Evolutionary conservation across 2,888 invertebrate genomes (phyloP), one percentile per base, ranked within the genome.

Genomic region (Pristionchus entomophagus): DNA sequence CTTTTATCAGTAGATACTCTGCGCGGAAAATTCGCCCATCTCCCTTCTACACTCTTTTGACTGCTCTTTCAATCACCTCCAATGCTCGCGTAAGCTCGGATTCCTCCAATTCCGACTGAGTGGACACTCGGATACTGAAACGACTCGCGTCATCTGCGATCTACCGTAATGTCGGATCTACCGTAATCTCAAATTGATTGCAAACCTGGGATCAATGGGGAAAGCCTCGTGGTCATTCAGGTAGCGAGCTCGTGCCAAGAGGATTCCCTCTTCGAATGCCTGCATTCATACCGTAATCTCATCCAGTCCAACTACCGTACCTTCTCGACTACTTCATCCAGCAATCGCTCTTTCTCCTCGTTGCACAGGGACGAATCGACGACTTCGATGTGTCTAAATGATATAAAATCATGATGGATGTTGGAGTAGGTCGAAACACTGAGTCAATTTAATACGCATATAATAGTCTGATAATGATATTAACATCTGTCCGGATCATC

Each of bases 231-330:
- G 94, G 82, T 93, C 90, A 26, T 93, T 94, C 78, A 95, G 91
- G 88, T 94, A 94, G 29, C 94, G 91, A n/a, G 94, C 94, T 80
- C 94, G 88, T 5, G 94, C 94, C 22, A 94, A 73, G 35, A 94
- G 93, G 35, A 95, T 91, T 22, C 85, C 78, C 65, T 92, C 86
- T 14, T 91, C 89, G 90, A 93, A 90, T 0, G 89, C 83, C 89
- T 89, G 80, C 45, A 88, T 86, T 8, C 38, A 41, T 65, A 84
- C 29, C 17, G 62, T 62, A 84, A 35, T 45, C 29, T 4, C 22
- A 12, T 65, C 69, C 26, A 22, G 51, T 73, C 53, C 12, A 5
- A 29, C 84, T 45, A 65, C 69, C 59, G 53, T 86, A 92, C 92
- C 86, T 87, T 86, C 8, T 91, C 89, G 17, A 92, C 91, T 14